phyloP scores from a whole-genome alignment of 2,113 vertebrate genomes.

The Solenodon paradoxus region DNA sequence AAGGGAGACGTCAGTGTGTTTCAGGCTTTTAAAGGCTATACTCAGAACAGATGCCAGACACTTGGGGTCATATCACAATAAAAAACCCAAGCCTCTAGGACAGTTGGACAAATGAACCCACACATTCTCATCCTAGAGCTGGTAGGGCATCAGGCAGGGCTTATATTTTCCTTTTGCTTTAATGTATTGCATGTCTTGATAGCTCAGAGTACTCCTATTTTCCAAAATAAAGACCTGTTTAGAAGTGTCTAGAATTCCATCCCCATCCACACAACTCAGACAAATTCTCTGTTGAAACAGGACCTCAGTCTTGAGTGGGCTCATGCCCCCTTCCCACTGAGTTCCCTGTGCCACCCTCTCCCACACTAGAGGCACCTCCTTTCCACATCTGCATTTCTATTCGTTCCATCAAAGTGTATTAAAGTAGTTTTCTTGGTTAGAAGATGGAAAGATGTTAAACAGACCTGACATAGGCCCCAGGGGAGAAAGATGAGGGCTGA shows the following conservation, averaged over 20 bases:
- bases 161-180: not conserved
- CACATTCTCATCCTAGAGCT: not conserved
- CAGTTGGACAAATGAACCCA: not conserved
- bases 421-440: not conserved
- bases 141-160: not conserved
- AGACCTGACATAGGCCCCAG: not conserved
- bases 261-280: too few relatives aligned
- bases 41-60: not conserved
- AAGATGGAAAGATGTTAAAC: not conserved
- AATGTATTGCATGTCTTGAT: not conserved
- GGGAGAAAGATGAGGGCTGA: not conserved
- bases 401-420: not conserved
- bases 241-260: not conserved
- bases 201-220: not conserved
- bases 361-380: not conserved
- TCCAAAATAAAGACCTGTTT: not conserved
- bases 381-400: conserved; percentile 44
- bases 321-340: not conserved
- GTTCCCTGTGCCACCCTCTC: not conserved
- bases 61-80: not conserved
- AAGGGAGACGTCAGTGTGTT: not conserved
- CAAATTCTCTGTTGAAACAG: not conserved
- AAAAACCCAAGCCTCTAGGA: not conserved
- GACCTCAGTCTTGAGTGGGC: not conserved
- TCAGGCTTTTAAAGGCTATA: not conserved